These are phyloP conservation scores for Euglossa dilemma DNA, from an alignment of 1,140 invertebrate species.

Conservation along the genomic window DNA sequence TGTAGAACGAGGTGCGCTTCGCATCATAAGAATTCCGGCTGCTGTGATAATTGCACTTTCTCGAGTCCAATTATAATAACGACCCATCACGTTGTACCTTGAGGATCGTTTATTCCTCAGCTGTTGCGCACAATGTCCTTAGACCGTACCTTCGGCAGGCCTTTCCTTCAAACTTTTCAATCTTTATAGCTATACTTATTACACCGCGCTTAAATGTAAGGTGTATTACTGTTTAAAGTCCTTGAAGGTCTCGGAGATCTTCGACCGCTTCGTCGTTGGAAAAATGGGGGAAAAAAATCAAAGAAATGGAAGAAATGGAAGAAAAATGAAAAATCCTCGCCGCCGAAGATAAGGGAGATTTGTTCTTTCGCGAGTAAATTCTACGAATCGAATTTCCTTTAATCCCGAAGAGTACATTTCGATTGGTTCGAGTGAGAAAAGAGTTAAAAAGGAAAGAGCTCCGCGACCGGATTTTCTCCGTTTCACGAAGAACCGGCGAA, in stretches of 20 bases:
- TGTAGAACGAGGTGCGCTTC: conserved; percentile 6
- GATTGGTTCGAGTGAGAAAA: too few species aligned
- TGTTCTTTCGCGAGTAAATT: neutral
- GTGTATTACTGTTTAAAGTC: neutral
- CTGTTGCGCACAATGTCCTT: neutral
- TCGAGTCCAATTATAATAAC: neutral
- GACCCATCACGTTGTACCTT: neutral
- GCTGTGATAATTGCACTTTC: neutral
- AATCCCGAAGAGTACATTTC: neutral
- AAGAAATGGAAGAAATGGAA: too few species aligned
- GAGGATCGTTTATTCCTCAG: neutral
- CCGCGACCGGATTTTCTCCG: neutral
- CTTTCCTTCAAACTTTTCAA: neutral
- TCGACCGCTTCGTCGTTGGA: too few species aligned
- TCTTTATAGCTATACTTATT: too few species aligned
- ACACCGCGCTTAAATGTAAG: too few species aligned
- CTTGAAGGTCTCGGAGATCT: neutral
- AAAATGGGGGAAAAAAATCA: too few species aligned
- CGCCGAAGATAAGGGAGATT: neutral
- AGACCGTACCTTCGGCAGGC: neutral
- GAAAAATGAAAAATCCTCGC: neutral
- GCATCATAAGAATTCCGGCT: neutral
- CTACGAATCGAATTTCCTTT: neutral
- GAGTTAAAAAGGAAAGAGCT: neutral
- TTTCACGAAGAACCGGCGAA: too few species aligned